These are phyloP conservation scores for Athalia circularis DNA, from an alignment of 2,888 invertebrate genomes.

Conservation along the genomic window DNA sequence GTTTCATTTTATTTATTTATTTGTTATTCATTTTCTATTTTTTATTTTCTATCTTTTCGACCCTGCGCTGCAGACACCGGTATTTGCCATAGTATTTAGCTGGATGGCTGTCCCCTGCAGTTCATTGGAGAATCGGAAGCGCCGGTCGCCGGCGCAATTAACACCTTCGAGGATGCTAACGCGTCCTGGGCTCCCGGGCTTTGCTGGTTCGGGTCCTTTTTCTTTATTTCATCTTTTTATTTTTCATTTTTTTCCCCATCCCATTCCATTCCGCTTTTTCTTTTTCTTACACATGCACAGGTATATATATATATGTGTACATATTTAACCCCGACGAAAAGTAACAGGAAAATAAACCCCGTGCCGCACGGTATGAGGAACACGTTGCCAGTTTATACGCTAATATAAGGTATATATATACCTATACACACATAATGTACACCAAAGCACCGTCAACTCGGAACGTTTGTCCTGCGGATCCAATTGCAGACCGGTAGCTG, in stretches of 20 bases:
- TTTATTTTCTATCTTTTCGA: constrained; percentile 27
- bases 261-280: background rate
- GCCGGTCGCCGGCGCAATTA: constrained; percentile 64
- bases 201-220: constrained; percentile 49
- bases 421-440: too few relatives aligned
- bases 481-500: constrained; percentile 57
- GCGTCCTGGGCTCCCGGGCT: constrained; percentile 61
- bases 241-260: background rate
- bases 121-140: constrained; percentile 55
- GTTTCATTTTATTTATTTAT: constrained; percentile 33
- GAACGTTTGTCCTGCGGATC: constrained; percentile 59
- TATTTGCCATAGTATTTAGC: constrained; percentile 62
- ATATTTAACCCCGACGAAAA: background rate
- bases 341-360: constrained; percentile 40
- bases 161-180: constrained; percentile 65
- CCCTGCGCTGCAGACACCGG: constrained; percentile 32
- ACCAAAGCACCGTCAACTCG: too few relatives aligned
- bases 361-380: background rate
- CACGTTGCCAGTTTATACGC: too few relatives aligned
- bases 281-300: constrained; percentile 9
- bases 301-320: constrained; percentile 7
- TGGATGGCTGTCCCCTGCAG: constrained; percentile 48
- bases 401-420: too few relatives aligned
- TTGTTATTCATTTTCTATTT: background rate
- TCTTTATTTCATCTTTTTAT: constrained; percentile 20